These are phyloP conservation scores for Nothobranchius furzeri DNA, from an alignment of 2,113 vertebrate genomes.

Conservation along the genomic window DNA sequence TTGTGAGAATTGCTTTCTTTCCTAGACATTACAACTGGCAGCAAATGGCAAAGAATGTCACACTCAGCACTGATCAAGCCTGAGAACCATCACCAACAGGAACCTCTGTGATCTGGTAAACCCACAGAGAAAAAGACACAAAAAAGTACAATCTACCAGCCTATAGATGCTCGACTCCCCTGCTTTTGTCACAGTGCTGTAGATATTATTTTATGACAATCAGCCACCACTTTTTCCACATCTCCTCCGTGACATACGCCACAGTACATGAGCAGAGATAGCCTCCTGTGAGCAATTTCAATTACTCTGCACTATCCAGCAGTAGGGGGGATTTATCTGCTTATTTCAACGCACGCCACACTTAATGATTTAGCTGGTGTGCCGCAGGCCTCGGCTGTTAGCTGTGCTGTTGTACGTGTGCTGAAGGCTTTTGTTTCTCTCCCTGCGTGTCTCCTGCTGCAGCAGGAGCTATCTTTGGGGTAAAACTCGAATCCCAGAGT, in stretches of 20 bases:
- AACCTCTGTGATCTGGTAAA: too few relatives aligned
- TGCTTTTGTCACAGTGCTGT: constrained; percentile 3
- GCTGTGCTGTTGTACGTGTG: constrained; percentile 51
- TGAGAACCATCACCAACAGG: too few relatives aligned
- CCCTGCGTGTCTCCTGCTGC: constrained; percentile 28
- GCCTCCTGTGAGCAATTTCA: constrained; percentile 76
- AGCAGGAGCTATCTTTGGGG: constrained; percentile 44
- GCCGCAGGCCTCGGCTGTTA: constrained; percentile 62
- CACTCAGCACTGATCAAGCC: too few relatives aligned
- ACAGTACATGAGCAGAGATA: constrained; percentile 59
- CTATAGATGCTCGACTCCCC: too few relatives aligned
- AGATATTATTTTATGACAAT: constrained; percentile 35
- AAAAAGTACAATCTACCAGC: too few relatives aligned
- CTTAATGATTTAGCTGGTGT: constrained; percentile 73
- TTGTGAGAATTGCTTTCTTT: too few relatives aligned
- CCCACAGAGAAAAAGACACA: too few relatives aligned
- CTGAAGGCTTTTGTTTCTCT: constrained; percentile 53
- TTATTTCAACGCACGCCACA: constrained; percentile 75
- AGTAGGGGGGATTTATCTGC: constrained; percentile 72
- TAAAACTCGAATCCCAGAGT: constrained; percentile 42
- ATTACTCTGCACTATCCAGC: constrained; percentile 67
- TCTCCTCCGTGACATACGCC: constrained; percentile 45
- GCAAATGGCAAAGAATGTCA: too few relatives aligned
- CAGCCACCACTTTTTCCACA: constrained; percentile 45
- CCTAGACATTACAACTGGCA: too few relatives aligned